These are phyloP conservation scores for Ailuropoda melanoleuca DNA, from an alignment of 2,113 vertebrate species.

Conservation along the genomic window DNA sequence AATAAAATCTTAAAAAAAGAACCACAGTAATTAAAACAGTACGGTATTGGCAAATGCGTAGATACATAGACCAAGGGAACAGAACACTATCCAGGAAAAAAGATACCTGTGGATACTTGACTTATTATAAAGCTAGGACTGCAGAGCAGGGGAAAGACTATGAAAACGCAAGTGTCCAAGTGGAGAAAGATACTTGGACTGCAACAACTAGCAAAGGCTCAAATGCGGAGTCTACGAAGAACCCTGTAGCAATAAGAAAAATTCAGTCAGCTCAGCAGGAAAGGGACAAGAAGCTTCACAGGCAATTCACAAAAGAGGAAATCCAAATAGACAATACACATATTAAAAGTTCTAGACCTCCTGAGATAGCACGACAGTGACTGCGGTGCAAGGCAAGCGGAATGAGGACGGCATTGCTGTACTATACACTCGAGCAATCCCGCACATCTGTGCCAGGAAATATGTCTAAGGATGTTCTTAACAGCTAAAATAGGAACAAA, in stretches of 20 bases:
- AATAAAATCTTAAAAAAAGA: background rate
- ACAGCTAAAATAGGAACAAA: background rate
- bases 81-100: background rate
- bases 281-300: background rate
- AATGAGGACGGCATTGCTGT: too few species aligned
- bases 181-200: background rate
- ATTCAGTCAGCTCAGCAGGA: too few species aligned
- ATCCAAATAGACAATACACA: background rate
- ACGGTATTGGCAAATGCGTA: background rate
- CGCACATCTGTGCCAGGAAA: too few species aligned
- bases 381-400: background rate
- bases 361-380: background rate
- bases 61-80: background rate
- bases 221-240: background rate
- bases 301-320: background rate
- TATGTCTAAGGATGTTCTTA: background rate
- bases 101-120: background rate
- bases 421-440: background rate
- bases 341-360: background rate
- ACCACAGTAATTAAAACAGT: background rate
- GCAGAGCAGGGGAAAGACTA: background rate
- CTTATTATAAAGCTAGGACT: background rate
- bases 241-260: background rate
- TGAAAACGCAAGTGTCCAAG: background rate
- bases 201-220: background rate